These are phyloP conservation scores for Hermetia illucens DNA, from an alignment of 1,140 invertebrate genomes.

Conservation along the genomic window DNA sequence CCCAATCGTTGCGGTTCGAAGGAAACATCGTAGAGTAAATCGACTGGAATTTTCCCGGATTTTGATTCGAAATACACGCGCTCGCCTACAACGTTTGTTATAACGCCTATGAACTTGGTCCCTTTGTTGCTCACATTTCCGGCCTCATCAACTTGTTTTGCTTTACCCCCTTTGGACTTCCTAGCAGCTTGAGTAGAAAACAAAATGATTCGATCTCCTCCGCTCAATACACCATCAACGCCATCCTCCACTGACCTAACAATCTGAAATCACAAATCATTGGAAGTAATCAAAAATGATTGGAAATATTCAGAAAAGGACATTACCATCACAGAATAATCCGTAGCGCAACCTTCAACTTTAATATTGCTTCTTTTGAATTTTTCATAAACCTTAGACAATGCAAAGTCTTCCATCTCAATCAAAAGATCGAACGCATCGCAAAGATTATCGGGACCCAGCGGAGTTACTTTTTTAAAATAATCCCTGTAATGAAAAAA, in stretches of 20 bases:
- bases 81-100: constrained; percentile 16
- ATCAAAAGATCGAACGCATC: constrained; percentile 12
- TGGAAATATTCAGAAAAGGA: constrained; percentile 6
- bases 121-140: constrained; percentile 10
- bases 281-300: constrained; percentile 8
- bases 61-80: constrained; percentile 19
- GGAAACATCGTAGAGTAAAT: constrained; percentile 15
- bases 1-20: constrained; percentile 17
- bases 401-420: constrained; percentile 21
- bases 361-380: constrained; percentile 17
- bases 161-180: background rate
- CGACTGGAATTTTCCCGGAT: constrained; percentile 11
- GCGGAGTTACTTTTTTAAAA: too few relatives aligned
- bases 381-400: constrained; percentile 13
- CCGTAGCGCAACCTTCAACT: constrained; percentile 17
- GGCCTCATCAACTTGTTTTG: constrained; percentile 7
- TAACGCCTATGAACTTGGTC: constrained; percentile 17
- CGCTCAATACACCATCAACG: background rate
- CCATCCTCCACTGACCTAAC: background rate
- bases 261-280: too few relatives aligned
- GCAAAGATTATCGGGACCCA: too few relatives aligned
- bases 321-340: constrained; percentile 15
- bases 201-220: background rate
- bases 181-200: background rate
- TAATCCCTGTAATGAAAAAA: too few relatives aligned